A percentile compares a stretch with the other conserved stretches of the same genome.
These are phyloP conservation scores for Conistra vaccinii DNA, from an alignment of 2,888 invertebrate genomes.

Conservation along the genomic window DNA sequence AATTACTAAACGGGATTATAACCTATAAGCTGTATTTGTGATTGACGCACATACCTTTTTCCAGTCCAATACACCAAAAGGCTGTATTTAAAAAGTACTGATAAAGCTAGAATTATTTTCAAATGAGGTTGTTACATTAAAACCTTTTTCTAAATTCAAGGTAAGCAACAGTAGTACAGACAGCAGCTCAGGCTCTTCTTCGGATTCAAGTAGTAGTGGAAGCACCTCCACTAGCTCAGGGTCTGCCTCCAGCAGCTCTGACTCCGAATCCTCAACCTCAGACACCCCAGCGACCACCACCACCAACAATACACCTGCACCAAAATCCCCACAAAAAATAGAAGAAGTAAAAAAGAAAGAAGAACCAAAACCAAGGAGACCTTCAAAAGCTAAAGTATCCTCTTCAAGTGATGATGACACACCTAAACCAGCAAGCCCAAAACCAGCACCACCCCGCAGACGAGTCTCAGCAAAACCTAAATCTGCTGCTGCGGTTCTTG, in stretches of 20 bases:
- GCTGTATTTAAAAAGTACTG: not conserved
- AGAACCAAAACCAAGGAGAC: slow-evolving; percentile 78
- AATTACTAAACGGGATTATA: not conserved
- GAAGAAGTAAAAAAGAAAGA: slow-evolving; percentile 84
- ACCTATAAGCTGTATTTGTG: not conserved
- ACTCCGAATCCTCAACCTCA: slow-evolving; percentile 93
- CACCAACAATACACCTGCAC: slow-evolving; percentile 70
- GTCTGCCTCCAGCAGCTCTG: slow-evolving; percentile 93
- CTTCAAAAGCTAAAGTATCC: slow-evolving; percentile 85
- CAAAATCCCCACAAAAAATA: slow-evolving; percentile 83
- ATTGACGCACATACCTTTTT: not conserved
- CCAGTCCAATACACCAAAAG: not conserved
- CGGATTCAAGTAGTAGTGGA: slow-evolving; percentile 93
- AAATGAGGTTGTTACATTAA: not conserved
- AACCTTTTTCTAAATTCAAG: slow-evolving; percentile 70
- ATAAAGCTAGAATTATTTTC: not conserved
- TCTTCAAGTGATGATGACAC: slow-evolving; percentile 92
- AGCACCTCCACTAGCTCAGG: slow-evolving; percentile 93
- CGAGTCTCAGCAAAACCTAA: slow-evolving; percentile 91
- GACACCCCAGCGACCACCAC: slow-evolving; percentile 76
- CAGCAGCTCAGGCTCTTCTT: slow-evolving; percentile 92
- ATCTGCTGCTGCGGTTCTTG: slow-evolving; percentile 91
- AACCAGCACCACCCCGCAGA: slow-evolving; percentile 85
- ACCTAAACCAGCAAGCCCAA: slow-evolving; percentile 83
- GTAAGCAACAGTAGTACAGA: slow-evolving; percentile 90